Conservation (phyloP, 2,113 vertebrate genomes). For the Ictalurus punctatus region DNA sequence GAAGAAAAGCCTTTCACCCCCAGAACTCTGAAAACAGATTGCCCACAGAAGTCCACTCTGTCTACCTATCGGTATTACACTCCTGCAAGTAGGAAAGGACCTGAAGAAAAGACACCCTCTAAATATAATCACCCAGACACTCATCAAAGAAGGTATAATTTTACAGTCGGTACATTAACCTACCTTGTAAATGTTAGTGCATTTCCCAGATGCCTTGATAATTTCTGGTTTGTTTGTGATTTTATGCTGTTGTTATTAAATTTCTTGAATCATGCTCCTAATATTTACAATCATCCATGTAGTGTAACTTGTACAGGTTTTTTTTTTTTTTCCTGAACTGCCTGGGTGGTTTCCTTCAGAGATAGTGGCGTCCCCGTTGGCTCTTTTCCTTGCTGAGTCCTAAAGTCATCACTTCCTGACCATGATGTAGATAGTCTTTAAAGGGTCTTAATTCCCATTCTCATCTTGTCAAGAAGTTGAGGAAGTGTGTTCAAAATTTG, state of each 20-base stretch:
- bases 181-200: too few species aligned
- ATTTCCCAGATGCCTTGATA: not conserved
- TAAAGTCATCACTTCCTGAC: not conserved
- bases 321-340: not conserved
- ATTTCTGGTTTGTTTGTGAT: not conserved
- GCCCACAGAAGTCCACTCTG: constrained; percentile 75
- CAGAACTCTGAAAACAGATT: constrained; percentile 84
- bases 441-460: not conserved
- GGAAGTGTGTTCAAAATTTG: not conserved
- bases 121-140: constrained; percentile 59
- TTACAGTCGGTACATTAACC: not conserved
- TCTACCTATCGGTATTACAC: constrained; percentile 87
- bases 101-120: constrained; percentile 46
- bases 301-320: too few species aligned
- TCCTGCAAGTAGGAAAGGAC: constrained; percentile 72
- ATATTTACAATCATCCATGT: not conserved
- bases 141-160: constrained; percentile 76
- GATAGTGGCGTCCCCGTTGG: not conserved
- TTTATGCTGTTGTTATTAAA: not conserved
- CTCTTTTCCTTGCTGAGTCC: not conserved
- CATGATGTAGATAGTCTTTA: not conserved
- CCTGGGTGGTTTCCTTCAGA: not conserved
- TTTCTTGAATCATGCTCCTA: not conserved
- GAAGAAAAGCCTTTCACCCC: constrained; percentile 82
- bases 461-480: not conserved